phyloP scores from a whole-genome alignment of 2,113 vertebrate genomes.

The Regulus satrapa region DNA sequence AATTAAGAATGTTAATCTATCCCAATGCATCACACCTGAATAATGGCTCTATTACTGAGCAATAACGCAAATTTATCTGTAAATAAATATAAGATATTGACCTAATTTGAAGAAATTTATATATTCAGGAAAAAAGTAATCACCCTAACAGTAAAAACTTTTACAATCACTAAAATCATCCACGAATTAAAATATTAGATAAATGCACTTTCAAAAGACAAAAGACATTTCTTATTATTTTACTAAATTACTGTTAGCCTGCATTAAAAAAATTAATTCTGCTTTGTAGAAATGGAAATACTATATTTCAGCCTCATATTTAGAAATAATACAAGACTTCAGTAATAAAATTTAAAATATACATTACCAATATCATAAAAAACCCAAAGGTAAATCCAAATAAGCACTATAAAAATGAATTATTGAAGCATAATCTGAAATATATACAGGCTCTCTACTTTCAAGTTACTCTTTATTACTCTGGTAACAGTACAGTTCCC shows the following conservation, averaged over 20 bases:
- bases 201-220: neutral
- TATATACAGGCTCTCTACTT: constrained; percentile 11
- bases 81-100: neutral
- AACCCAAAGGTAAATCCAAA: constrained; percentile 46
- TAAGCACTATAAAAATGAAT: constrained; percentile 45
- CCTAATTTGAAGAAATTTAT: neutral
- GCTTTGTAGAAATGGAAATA: neutral
- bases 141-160: neutral
- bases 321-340: neutral
- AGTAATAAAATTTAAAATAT: constrained; percentile 28
- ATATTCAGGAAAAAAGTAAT: too few relatives aligned
- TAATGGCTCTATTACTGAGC: neutral
- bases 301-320: neutral
- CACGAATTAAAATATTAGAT: neutral
- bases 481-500: constrained; percentile 37
- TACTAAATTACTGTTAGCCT: neutral
- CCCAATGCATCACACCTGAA: neutral
- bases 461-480: constrained; percentile 55
- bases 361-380: neutral
- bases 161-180: neutral
- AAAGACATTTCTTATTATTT: neutral
- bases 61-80: neutral
- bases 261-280: neutral
- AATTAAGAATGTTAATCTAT: neutral
- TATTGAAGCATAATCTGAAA: constrained; percentile 34